Evolutionary conservation across 2,888 invertebrate species (phyloP), one percentile per base, ranked within the genome.

Genomic region (Frankliniella fusca): DNA sequence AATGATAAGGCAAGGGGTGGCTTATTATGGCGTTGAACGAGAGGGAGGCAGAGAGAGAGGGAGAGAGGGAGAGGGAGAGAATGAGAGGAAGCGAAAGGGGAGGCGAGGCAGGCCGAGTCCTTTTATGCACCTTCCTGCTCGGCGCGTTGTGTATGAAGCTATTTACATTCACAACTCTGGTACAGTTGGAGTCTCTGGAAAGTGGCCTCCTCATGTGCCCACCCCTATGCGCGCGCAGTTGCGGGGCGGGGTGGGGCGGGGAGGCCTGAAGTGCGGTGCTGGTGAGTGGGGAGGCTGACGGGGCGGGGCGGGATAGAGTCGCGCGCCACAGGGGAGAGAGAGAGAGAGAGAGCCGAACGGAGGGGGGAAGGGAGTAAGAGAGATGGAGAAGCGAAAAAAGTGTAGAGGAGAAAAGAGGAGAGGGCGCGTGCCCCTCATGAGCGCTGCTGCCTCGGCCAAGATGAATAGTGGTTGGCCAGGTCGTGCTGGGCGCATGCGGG

Each of bases 151-250:
- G 70, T 76, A 76, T 76, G 70, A 76, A 76, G 70, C 70, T 76
- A 76, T 76, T 76, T 76, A 76, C 70, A 76, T 76, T 76, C 70
- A 76, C 70, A 76, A 76, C 70, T 76, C 70, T 76, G 70, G 70
- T 76, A 76, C 70, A 76, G 70, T 76, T 76, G 70, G 38, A 38
- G 38, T 38, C 38, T 38, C 38, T 38, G 38, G 70, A 76, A 76
- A 76, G 70, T 76, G 70, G 70, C 70, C 70, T 76, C 70, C 70
- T 76, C 70, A 12, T 76, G 70, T 12, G 70, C 70, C 70, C 70
- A 27, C 70, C 70, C 70, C 70, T 76, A 76, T 76, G 70, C 27
- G 38, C 38, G 38, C 54, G 54, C 20, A 54, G 54, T 54, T 11
- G 70, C 23, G 70, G 70, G 70, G 70, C 70, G 70, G 15, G 38